Base-by-base conservation (phyloP, 2,888 invertebrate genomes). In the Drosophila basisetae region DNA sequence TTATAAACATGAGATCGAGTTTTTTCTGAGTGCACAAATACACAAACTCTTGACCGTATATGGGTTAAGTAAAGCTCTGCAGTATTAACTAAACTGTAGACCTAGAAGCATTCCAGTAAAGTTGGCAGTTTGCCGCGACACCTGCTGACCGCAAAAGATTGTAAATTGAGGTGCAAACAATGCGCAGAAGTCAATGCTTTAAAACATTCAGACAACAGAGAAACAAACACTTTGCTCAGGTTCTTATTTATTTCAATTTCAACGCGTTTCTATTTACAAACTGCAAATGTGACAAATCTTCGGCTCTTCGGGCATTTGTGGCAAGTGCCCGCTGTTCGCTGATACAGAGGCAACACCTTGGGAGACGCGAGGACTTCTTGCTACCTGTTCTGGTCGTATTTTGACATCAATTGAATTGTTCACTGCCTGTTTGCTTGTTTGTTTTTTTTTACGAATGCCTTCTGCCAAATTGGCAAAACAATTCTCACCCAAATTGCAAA, bases 91-190 rank as follows among this genome's bases (percentile, higher is more conserved):
- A 33, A 47, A 37, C 37, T 41, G 7, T 50, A 22, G 22, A 16
- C 28, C 58, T 35, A 28, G 35, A 7, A 31, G 41, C 33, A 43
- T 25, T 13, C 39, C 37, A 71, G 52, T 33, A 28, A 59, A 58
- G 28, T 28, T 49, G 43, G 31, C 41, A 63, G 50, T 53, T 39
- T 13, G 49, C 47, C 67, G 71, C 67, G 67, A 52, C 71, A 68
- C 68, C 80, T 75, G 68, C 73, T 76, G 80, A 85, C 85, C 85
- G 90, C 85, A 85, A 90, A 83, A 73, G 76, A 88, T 89, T 89
- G 83, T 89, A 85, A 90, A 90, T 85, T 85, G 73, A 85, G 91
- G 76, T 90, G 86, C 90, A 85, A 85, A 85, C 83, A 85, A 82
- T 68, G 72, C 54, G 78, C 84, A 81, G 64, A 76, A 78, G 72